These are phyloP conservation scores for Nibea coibor DNA, from an alignment of 2,113 vertebrate genomes.

Conservation along the genomic window DNA sequence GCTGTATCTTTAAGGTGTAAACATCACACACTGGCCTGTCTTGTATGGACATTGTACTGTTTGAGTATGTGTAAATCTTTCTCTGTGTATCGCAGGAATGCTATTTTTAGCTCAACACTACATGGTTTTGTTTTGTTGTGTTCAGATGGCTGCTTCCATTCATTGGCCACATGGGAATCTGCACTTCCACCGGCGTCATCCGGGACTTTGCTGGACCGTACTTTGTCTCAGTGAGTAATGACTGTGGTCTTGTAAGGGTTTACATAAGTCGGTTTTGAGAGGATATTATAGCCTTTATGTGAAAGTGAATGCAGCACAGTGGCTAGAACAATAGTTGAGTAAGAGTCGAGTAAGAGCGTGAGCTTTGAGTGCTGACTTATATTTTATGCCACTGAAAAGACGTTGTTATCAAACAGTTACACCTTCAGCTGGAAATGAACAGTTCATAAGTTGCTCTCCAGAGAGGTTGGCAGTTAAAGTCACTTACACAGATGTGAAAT, in stretches of 20 bases:
- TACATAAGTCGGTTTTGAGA: neutral
- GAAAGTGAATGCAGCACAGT: neutral
- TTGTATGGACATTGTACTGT: neutral
- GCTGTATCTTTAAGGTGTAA: neutral
- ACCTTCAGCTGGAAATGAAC: neutral
- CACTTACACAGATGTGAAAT: neutral
- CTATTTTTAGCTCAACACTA: neutral
- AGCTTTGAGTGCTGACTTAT: neutral
- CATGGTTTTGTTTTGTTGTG: slow-evolving; percentile 3
- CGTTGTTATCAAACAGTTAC: neutral
- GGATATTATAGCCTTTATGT: neutral
- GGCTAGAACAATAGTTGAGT: neutral
- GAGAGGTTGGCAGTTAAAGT: neutral
- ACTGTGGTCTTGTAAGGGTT: neutral
- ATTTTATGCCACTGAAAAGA: neutral
- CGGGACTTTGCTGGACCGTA: slow-evolving; percentile 98
- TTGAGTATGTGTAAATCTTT: neutral
- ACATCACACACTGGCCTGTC: neutral
- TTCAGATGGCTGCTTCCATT: slow-evolving; percentile 95
- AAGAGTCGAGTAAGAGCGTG: neutral
- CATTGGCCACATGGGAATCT: slow-evolving; percentile 99
- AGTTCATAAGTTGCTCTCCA: neutral
- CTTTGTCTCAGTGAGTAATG: slow-evolving; percentile 92
- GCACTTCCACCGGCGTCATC: slow-evolving; percentile 93
- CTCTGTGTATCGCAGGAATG: no score